These are phyloP conservation scores for Clamator glandarius DNA, from an alignment of 2,797 vertebrate species.

Conservation along the genomic window DNA sequence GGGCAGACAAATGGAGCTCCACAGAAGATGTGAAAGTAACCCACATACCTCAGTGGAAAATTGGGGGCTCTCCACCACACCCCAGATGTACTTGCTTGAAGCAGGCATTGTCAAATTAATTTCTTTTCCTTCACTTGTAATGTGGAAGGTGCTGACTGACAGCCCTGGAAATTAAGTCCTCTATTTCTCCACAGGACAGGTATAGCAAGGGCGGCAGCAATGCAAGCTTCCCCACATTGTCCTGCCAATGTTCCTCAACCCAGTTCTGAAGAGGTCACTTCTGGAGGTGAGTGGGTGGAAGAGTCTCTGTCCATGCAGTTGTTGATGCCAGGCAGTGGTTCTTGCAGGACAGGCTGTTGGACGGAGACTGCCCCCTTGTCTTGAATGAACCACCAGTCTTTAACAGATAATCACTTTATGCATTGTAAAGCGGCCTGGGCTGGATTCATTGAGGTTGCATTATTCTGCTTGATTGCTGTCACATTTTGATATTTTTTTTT, in stretches of 20 bases:
- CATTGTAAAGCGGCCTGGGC: not conserved
- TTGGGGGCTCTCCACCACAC: not conserved
- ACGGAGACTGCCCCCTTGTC: slow-evolving; percentile 16
- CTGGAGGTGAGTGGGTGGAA: slow-evolving; percentile 74
- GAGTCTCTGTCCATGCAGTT: slow-evolving; percentile 32
- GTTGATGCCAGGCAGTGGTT: slow-evolving; percentile 1
- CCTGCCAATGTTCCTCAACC: slow-evolving; percentile 66
- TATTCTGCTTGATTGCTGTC: slow-evolving; percentile 33
- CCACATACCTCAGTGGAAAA: not conserved
- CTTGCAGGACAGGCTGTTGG: slow-evolving; percentile 8
- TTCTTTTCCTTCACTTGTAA: slow-evolving; percentile 41
- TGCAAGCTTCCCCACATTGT: slow-evolving; percentile 73
- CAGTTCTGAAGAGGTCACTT: slow-evolving; percentile 72
- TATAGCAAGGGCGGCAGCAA: slow-evolving; percentile 73
- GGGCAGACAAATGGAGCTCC: not conserved
- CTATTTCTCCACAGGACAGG: slow-evolving; percentile 76
- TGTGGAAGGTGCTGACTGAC: slow-evolving; percentile 55
- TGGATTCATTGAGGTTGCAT: slow-evolving; percentile 17
- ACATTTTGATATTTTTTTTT: slow-evolving; percentile 7
- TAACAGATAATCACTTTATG: not conserved
- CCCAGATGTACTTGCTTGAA: not conserved
- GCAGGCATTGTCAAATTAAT: not conserved
- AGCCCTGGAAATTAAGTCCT: slow-evolving; percentile 72
- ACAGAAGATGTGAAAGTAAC: not conserved
- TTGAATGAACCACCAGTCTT: not conserved